phyloP scores from a whole-genome alignment of 2,888 invertebrate genomes.

The Aquatica leii region DNA sequence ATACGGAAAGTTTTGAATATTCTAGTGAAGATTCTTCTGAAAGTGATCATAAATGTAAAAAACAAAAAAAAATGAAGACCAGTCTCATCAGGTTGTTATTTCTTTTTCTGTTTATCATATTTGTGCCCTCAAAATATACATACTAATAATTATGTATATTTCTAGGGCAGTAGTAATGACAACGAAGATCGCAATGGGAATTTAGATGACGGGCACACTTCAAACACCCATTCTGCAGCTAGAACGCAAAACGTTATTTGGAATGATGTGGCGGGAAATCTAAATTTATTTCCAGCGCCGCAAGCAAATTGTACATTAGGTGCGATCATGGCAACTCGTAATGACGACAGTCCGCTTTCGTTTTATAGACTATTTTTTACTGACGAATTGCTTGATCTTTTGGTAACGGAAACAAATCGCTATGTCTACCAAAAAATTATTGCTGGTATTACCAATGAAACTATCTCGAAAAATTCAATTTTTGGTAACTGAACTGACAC shows the following conservation, averaged over 20 bases:
- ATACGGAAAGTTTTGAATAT: neutral
- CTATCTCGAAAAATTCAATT: neutral
- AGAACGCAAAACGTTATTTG: neutral
- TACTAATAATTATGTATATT: too few species aligned
- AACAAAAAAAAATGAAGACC: neutral
- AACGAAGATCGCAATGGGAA: neutral
- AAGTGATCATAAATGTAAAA: neutral
- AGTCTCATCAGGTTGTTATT: neutral
- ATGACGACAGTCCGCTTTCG: constrained; percentile 4
- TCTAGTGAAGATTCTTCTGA: too few species aligned
- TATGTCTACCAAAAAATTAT: neutral
- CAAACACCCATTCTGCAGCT: neutral
- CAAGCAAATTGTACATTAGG: neutral
- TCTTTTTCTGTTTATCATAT: neutral
- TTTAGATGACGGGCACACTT: neutral
- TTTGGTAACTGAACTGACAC: neutral
- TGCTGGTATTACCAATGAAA: neutral
- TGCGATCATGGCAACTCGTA: neutral
- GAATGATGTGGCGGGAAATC: neutral
- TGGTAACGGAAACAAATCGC: too few species aligned
- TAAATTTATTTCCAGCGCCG: neutral
- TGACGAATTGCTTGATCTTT: neutral
- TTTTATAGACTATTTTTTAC: neutral
- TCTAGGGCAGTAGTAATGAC: neutral
- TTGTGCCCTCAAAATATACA: neutral